Evolutionary conservation across 1,140 invertebrate genomes (phyloP), one percentile per base, ranked within the genome.

Genomic region (Dysdera silvatica): DNA sequence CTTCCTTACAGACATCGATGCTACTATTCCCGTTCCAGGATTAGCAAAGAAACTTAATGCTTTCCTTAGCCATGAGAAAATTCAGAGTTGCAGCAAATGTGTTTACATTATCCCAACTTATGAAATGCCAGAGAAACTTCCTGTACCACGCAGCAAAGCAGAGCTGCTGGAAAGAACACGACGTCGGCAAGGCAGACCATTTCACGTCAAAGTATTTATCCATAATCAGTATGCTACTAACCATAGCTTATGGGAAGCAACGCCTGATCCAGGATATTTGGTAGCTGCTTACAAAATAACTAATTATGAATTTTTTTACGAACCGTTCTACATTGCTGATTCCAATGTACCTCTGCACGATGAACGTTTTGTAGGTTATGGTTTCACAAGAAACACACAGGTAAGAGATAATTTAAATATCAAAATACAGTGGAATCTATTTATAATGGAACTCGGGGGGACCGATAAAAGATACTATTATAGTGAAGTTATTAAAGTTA

Each of bases 311-410:
- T 87, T 93, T 72, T 82, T 91, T 28, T 96, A 95, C 77, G 93
- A 96, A 75, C 93, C 93, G 3, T 95, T 95, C 78, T 95, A 91
- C 78, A 86, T 96, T 32, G 83, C 88, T 3, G 79, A 82, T n/a
- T 87, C 90, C 72, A 84, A 81, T 23, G 87, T 83, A 2, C 91
- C 92, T 0, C 77, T 84, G 0, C 91, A 95, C 72, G 91, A 96
- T 75, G 92, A 95, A 75, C 75, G 91, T 62, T 96, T 96, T 76
- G 82, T 92, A 61, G 92, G 92, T 35, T 96, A 95, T 77, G 93
- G 93, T 48, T 95, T 91, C 75, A 95, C 92, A 7, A 83, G 93
- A 73, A 95, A 95, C 71, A 93, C 89, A 53, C 92, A 95, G 85
- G 91, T 93, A 77, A 65, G 54, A 59, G n/a, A n/a, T n/a, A n/a